Evolutionary conservation across 2,113 vertebrate species (phyloP).

Genomic region (Stigmatopora nigra): DNA sequence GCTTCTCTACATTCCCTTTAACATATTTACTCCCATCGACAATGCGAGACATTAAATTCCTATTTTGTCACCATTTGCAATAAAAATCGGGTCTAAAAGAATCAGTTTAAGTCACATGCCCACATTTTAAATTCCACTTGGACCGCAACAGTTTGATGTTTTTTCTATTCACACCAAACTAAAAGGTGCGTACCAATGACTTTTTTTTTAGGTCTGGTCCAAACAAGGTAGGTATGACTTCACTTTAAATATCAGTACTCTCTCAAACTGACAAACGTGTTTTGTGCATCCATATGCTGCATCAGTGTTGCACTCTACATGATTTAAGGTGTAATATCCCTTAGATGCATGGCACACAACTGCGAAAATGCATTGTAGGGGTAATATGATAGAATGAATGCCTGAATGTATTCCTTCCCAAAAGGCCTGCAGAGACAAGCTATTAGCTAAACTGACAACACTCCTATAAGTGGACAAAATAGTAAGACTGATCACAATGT

Average conservation of each 20-base stretch:
- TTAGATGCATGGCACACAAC: conserved; percentile 25
- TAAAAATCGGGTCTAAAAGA: too few species aligned
- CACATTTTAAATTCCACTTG: too few species aligned
- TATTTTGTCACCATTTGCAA: too few species aligned
- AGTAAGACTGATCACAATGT: background rate
- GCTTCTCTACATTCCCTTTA: too few species aligned
- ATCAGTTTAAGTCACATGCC: too few species aligned
- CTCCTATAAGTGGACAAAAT: background rate
- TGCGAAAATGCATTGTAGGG: conserved; percentile 18
- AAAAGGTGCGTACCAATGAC: too few species aligned
- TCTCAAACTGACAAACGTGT: background rate
- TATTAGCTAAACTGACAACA: background rate
- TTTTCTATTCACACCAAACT: too few species aligned
- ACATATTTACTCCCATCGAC: too few species aligned
- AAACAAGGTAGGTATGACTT: too few species aligned
- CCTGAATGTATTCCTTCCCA: background rate
- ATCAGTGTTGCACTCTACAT: conserved; percentile 4
- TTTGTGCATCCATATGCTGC: background rate
- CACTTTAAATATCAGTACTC: background rate
- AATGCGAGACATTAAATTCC: too few species aligned
- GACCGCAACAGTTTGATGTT: too few species aligned
- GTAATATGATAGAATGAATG: conserved; percentile 27
- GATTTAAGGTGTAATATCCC: conserved; percentile 49
- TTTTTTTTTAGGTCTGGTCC: too few species aligned
- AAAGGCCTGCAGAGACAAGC: background rate